Base-by-base conservation (phyloP, 2,113 vertebrate genomes). In the Antigone vipio region DNA sequence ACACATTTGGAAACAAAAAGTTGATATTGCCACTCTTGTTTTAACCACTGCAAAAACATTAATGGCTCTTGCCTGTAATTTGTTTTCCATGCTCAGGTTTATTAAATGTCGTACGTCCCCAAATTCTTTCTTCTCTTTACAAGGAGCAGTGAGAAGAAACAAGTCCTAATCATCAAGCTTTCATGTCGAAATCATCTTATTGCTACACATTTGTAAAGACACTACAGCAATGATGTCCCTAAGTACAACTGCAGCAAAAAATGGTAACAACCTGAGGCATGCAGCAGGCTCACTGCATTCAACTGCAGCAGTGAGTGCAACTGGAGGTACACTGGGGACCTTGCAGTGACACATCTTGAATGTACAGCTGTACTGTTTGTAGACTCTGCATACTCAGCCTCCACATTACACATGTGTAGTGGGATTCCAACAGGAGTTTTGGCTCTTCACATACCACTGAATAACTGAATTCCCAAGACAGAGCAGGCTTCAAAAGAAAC, bases 361-460 rank as follows among this genome's bases (percentile, higher is more conserved):
- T 2, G 3, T 29, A 20, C 56, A 80, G 34, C 49, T 32, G 9
- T 8, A 27, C 3, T 0, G 2, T 34, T 12, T 22, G 30, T 5
- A 58, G 49, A 4, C 42, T 15, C 13, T 1, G 16, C 45, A 2
- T 0, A 12, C 45, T 11, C 81, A 69, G 60, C 32, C n/a, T 80
- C 66, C 66, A 40, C 55, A 45, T 27, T 35, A 50, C 0, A 1
- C 4, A 47, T 7, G 16, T 7, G 4, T 6, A 59, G 20, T 1
- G 5, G 55, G 22, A 47, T 38, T 67, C 76, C 80, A 50, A 12
- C 12, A n/a, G 45, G 35, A 83, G 76, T 69, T 59, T 17, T 38
- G 72, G 22, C 32, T 74, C n/a, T 55, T 63, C 24, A 27, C 15
- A 67, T 18, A 35, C 21, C 26, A 2, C 2, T 1, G 0, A n/a